phyloP scores from a whole-genome alignment of 2,888 invertebrate genomes.

The Eupithecia tripunctaria region DNA sequence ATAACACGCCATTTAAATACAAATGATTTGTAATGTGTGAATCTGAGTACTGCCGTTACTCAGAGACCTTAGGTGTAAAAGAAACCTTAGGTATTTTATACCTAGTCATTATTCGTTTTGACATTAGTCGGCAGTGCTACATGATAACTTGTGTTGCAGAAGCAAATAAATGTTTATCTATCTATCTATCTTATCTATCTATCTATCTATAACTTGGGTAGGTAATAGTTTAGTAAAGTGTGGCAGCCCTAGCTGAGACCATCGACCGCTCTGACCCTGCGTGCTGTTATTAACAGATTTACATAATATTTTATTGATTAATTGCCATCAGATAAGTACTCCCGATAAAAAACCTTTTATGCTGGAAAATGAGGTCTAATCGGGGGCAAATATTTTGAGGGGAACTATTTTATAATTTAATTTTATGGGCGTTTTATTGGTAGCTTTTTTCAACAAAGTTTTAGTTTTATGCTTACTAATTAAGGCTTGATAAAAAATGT shows the following conservation, averaged over 20 bases:
- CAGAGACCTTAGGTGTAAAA: no score
- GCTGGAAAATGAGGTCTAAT: slow-evolving; percentile 43
- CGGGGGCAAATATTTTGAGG: slow-evolving; percentile 34
- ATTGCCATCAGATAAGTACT: slow-evolving; percentile 58
- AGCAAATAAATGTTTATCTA: no score
- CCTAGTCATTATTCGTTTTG: no score
- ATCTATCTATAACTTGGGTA: no score
- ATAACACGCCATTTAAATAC: no score
- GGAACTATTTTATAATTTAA: slow-evolving; percentile 11
- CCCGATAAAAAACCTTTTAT: slow-evolving; percentile 52
- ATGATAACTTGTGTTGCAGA: no score
- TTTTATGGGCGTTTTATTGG: background rate
- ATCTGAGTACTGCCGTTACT: no score
- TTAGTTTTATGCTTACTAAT: background rate
- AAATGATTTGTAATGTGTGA: no score
- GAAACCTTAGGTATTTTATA: no score
- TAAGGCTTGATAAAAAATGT: background rate
- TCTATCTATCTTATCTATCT: no score
- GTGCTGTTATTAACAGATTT: slow-evolving; percentile 49
- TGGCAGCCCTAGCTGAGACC: slow-evolving; percentile 41
- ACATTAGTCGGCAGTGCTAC: no score
- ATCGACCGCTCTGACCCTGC: slow-evolving; percentile 53
- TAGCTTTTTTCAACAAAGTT: background rate
- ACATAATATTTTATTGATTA: slow-evolving; percentile 63
- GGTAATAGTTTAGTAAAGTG: background rate